phyloP scores from a whole-genome alignment of 2,797 vertebrate species.

The Crenuchus spilurus region DNA sequence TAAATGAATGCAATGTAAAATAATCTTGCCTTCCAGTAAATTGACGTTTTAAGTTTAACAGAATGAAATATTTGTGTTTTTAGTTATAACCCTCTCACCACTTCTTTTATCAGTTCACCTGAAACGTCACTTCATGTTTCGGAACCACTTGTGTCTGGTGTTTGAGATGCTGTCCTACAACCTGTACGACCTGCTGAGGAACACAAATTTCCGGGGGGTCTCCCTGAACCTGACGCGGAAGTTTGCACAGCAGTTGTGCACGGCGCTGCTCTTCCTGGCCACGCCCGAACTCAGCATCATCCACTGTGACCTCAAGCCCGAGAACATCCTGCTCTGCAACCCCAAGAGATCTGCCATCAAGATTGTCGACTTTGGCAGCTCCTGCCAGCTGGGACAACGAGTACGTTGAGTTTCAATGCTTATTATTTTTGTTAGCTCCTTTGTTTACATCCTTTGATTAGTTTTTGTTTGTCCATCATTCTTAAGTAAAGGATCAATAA shows the following conservation, averaged over 20 bases:
- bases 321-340: slow-evolving; percentile 99
- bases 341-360: slow-evolving; percentile 99
- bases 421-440: neutral
- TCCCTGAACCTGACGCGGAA: slow-evolving; percentile 98
- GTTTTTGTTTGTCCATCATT: neutral
- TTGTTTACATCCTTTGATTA: neutral
- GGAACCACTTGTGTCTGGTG: slow-evolving; percentile 99
- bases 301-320: slow-evolving; percentile 99
- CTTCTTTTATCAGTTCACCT: slow-evolving; percentile 85
- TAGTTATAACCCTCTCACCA: neutral
- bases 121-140: slow-evolving; percentile 99
- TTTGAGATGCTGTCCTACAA: slow-evolving; percentile 99
- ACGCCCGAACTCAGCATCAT: slow-evolving; percentile 99
- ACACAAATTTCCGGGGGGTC: slow-evolving; percentile 99
- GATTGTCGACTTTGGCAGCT: slow-evolving; percentile 99
- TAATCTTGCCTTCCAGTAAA: too few species aligned
- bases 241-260: slow-evolving; percentile 99
- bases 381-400: slow-evolving; percentile 89
- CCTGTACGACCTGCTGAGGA: slow-evolving; percentile 95
- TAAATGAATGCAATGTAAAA: too few species aligned
- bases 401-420: slow-evolving; percentile 12
- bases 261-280: slow-evolving; percentile 97
- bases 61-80: slow-evolving; percentile 25
- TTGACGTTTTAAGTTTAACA: neutral
- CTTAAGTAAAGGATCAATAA: neutral